Conservation (phyloP, 2,888 invertebrate species). For the Oligia strigilis region DNA sequence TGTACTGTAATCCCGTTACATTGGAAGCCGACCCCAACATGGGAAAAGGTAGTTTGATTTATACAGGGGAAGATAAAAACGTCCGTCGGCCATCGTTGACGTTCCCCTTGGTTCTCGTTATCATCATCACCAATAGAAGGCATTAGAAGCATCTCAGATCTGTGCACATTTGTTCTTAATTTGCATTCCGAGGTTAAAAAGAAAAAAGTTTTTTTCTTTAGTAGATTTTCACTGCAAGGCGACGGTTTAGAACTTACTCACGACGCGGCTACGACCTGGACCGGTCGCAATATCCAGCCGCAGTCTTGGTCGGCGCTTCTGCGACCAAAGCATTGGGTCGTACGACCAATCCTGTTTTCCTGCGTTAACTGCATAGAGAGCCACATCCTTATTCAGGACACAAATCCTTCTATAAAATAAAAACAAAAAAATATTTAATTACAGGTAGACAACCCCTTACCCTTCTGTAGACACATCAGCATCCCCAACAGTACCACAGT, state of each 20-base stretch:
- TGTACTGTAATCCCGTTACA: no score
- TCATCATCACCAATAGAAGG: background rate
- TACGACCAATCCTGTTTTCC: background rate
- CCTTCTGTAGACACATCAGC: constrained; percentile 81
- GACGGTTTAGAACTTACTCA: background rate
- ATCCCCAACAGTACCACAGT: constrained; percentile 74
- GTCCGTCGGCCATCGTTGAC: background rate
- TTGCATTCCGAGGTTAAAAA: no score
- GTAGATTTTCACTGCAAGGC: background rate
- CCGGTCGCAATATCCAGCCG: background rate
- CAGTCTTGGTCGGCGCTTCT: background rate
- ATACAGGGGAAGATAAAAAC: no score
- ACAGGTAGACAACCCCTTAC: constrained; percentile 66
- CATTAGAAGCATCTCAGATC: background rate
- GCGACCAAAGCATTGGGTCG: background rate
- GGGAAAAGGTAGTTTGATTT: no score
- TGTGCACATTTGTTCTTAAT: no score
- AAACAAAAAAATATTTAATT: constrained; percentile 1
- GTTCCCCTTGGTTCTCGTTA: background rate
- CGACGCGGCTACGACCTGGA: background rate
- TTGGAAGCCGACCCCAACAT: no score
- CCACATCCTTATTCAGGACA: background rate
- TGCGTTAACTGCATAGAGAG: background rate
- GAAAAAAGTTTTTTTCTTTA: background rate
- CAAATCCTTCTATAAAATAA: background rate